These are phyloP conservation scores for Tympanuchus pallidicinctus DNA, from an alignment of 2,113 vertebrate species.

Conservation along the genomic window DNA sequence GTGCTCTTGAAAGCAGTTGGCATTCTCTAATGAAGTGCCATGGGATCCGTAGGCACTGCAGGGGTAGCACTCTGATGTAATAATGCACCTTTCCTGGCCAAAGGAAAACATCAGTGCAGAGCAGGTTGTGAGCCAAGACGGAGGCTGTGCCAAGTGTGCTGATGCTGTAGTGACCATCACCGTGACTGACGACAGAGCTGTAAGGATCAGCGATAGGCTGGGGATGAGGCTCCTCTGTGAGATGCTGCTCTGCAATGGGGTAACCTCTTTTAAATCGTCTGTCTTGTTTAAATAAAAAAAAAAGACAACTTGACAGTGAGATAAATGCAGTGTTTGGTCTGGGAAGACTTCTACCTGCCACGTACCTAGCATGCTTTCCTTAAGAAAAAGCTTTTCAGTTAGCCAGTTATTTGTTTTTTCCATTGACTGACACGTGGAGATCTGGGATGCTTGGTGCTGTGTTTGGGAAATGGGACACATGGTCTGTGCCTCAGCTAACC, in stretches of 20 bases:
- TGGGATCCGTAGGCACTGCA: neutral
- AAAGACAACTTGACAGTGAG: neutral
- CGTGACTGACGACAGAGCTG: neutral
- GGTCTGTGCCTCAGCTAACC: neutral
- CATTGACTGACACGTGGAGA: neutral
- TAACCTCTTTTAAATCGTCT: neutral
- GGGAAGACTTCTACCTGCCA: neutral
- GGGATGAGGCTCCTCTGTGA: neutral
- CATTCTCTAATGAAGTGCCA: neutral
- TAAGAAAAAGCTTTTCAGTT: constrained; percentile 49
- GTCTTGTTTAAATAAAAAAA: neutral
- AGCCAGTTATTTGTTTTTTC: constrained; percentile 57
- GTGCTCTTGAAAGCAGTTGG: neutral
- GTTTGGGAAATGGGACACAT: neutral
- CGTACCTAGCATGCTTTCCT: constrained; percentile 36
- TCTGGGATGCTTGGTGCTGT: constrained; percentile 1
- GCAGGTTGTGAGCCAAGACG: rapidly evolving
- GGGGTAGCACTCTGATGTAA: neutral
- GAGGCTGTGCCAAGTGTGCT: neutral
- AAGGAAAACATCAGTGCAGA: neutral
- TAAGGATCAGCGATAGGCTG: neutral
- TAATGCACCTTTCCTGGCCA: neutral
- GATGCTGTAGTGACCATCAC: rapidly evolving
- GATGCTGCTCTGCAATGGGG: neutral
- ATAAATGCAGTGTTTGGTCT: neutral